Conservation (phyloP, 2,888 invertebrate genomes). For the Synergus umbraculus region DNA sequence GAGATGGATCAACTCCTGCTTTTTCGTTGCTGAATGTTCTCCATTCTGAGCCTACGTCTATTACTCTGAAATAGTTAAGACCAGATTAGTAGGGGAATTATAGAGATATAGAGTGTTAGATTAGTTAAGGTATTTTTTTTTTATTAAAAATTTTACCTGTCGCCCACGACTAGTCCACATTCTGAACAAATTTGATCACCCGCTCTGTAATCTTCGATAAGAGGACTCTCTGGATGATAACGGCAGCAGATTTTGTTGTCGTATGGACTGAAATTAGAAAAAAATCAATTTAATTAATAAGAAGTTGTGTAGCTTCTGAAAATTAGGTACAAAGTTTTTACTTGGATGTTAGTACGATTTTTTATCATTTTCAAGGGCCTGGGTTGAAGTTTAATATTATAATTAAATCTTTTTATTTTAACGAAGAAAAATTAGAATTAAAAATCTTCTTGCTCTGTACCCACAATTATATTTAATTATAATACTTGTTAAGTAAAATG, state of each 20-base stretch:
- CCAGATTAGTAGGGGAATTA: too few species aligned
- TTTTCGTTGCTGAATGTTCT: constrained; percentile 99
- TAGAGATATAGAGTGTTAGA: neutral
- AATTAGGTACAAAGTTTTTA: too few species aligned
- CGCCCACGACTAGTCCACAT: constrained; percentile 99
- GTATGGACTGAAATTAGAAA: constrained; percentile 81
- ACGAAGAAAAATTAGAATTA: too few species aligned
- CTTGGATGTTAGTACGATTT: too few species aligned
- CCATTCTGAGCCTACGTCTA: constrained; percentile 99
- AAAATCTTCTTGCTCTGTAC: too few species aligned
- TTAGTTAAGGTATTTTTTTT: neutral
- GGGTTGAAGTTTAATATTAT: too few species aligned
- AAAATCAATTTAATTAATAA: neutral
- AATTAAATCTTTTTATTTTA: too few species aligned
- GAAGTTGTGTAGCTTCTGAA: too few species aligned
- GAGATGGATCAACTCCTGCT: constrained; percentile 96
- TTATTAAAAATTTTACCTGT: constrained; percentile 83
- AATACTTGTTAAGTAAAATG: too few species aligned
- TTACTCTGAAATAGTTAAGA: constrained; percentile 84
- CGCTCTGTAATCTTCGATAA: constrained; percentile 98
- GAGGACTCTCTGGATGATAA: constrained; percentile 95
- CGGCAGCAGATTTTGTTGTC: constrained; percentile 91
- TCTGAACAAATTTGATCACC: constrained; percentile 99
- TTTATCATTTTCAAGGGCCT: too few species aligned
- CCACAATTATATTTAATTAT: too few species aligned